A percentile compares a stretch with the other conserved stretches of the same genome.
These are phyloP conservation scores for Aphelocoma californica DNA, from an alignment of 2,797 vertebrate genomes.

Conservation along the genomic window DNA sequence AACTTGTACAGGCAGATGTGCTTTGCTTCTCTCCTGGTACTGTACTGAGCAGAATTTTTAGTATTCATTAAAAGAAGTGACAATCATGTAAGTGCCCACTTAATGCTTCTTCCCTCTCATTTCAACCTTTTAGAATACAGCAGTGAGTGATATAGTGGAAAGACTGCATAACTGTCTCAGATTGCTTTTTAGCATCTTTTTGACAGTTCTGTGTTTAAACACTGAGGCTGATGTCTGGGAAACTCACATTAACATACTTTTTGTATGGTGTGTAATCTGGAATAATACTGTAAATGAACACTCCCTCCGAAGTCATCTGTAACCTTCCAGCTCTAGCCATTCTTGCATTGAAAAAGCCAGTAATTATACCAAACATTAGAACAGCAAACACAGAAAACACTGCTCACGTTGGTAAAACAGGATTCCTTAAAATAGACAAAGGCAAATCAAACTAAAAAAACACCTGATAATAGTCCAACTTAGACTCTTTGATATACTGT, in stretches of 20 bases:
- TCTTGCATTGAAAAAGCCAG: not conserved
- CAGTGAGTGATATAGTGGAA: constrained; percentile 53
- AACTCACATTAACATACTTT: constrained; percentile 54
- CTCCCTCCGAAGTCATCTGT: constrained; percentile 1
- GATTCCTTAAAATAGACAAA: constrained; percentile 8
- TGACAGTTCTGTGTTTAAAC: constrained; percentile 73
- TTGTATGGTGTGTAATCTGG: not conserved
- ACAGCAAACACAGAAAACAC: constrained; percentile 9
- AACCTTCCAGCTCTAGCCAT: not conserved
- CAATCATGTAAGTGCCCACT: constrained; percentile 71
- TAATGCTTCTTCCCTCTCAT: constrained; percentile 51
- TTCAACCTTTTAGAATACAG: constrained; percentile 45
- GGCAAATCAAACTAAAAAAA: constrained; percentile 11
- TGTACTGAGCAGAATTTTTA: constrained; percentile 31
- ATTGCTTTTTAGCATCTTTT: constrained; percentile 67
- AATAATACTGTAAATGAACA: constrained; percentile 4
- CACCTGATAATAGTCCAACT: not conserved
- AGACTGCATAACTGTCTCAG: constrained; percentile 56
- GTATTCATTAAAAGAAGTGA: constrained; percentile 45
- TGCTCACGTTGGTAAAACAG: not conserved
- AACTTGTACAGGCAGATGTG: not conserved
- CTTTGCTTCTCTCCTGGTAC: not conserved
- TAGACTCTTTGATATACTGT: not conserved
- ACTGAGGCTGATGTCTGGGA: constrained; percentile 56
- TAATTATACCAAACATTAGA: not conserved